These are phyloP conservation scores for Epinotia brunnichana DNA, from an alignment of 2,888 invertebrate species.

Conservation along the genomic window DNA sequence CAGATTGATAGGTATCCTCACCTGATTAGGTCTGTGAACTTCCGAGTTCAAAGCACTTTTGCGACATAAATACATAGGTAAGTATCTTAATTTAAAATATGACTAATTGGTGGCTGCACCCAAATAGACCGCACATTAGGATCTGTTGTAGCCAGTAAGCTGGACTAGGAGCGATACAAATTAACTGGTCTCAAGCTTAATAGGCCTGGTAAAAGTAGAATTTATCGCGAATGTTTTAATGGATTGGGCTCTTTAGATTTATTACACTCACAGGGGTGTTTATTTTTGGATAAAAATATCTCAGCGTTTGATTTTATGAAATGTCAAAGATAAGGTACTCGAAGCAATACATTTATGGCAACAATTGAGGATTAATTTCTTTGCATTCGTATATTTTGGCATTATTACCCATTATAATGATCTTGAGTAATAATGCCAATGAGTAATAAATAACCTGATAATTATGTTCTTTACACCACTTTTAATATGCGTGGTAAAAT, in stretches of 20 bases:
- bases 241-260: slow-evolving; percentile 21
- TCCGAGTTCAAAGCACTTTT: slow-evolving; percentile 4
- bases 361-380: neutral
- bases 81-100: slow-evolving; percentile 8
- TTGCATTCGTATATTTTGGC: neutral
- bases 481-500: too few relatives aligned
- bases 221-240: slow-evolving; percentile 10
- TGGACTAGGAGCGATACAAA: slow-evolving; percentile 26
- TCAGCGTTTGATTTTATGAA: slow-evolving; percentile 9
- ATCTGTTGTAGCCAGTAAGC: slow-evolving; percentile 8
- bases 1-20: too few relatives aligned
- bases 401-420: neutral
- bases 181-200: slow-evolving; percentile 31
- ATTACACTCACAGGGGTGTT: neutral
- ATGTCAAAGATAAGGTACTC: neutral
- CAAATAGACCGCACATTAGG: slow-evolving; percentile 28
- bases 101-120: neutral
- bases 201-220: slow-evolving; percentile 20
- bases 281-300: slow-evolving; percentile 5
- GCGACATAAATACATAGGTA: neutral
- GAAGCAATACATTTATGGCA: neutral
- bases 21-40: neutral
- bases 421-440: too few relatives aligned
- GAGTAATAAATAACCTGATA: too few relatives aligned
- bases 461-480: too few relatives aligned